Percentiles rank a stretch among this genome's conserved stretches.
These are phyloP conservation scores for Microctenopoma lineatum DNA, from an alignment of 2,797 vertebrate genomes.

Conservation along the genomic window DNA sequence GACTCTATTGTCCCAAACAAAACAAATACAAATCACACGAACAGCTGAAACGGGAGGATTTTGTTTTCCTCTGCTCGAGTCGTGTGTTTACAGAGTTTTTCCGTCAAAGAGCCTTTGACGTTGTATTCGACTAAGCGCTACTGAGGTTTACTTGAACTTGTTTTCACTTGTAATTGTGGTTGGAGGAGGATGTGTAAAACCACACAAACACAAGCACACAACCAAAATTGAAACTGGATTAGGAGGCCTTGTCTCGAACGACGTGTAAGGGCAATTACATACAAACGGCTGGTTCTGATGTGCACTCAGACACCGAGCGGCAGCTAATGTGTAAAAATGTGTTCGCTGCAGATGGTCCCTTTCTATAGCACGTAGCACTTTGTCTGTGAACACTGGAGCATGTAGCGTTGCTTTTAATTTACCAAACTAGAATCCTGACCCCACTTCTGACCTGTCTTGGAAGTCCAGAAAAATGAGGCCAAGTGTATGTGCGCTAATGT, in stretches of 20 bases:
- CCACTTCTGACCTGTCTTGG: constrained; percentile 65
- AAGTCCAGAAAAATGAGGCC: constrained; percentile 60
- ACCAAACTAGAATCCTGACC: constrained; percentile 61
- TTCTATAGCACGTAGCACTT: constrained; percentile 60
- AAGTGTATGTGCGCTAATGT: constrained; percentile 61
- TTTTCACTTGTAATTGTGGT: constrained; percentile 72
- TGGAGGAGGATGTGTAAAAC: constrained; percentile 50
- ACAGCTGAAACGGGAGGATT: constrained; percentile 68
- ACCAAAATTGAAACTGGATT: constrained; percentile 67
- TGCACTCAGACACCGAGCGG: constrained; percentile 24
- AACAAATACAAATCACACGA: constrained; percentile 78
- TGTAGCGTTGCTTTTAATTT: constrained; percentile 66
- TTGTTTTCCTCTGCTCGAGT: constrained; percentile 19
- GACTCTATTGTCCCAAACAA: constrained; percentile 72
- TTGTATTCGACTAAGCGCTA: constrained; percentile 57
- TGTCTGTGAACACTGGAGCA: constrained; percentile 78
- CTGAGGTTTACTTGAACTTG: constrained; percentile 69
- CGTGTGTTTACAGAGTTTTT: constrained; percentile 37
- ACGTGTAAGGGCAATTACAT: constrained; percentile 72
- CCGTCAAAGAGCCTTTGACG: constrained; percentile 44
- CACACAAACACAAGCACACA: constrained; percentile 29
- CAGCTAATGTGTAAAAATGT: constrained; percentile 61
- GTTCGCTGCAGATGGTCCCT: constrained; percentile 70
- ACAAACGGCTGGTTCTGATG: constrained; percentile 60
- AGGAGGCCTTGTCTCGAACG: constrained; percentile 67